Evolutionary conservation across 2,888 invertebrate genomes (phyloP).

Genomic region (Apodemia zela): DNA sequence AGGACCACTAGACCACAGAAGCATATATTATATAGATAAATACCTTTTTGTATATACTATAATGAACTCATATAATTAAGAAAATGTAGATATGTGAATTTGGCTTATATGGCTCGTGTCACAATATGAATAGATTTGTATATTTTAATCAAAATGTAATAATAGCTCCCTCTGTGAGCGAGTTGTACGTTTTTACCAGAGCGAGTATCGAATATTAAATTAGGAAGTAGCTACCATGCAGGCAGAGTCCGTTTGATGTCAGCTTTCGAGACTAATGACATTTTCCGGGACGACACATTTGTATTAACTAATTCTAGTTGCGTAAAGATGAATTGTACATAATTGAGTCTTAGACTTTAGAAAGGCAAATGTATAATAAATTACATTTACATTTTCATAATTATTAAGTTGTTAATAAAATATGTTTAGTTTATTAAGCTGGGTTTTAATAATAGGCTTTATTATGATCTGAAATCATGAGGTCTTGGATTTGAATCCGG

Average conservation of each 20-base stretch:
- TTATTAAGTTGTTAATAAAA: too few relatives aligned
- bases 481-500: too few relatives aligned
- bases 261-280: constrained; percentile 65
- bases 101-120: constrained; percentile 4
- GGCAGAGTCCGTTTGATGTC: constrained; percentile 72
- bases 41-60: too few relatives aligned
- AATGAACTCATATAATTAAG: too few relatives aligned
- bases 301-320: constrained; percentile 33
- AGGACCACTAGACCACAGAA: too few relatives aligned
- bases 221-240: constrained; percentile 57
- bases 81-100: background rate
- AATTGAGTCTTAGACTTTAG: constrained; percentile 2
- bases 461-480: too few relatives aligned
- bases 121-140: constrained; percentile 18
- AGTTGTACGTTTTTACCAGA: constrained; percentile 64
- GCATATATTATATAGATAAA: too few relatives aligned
- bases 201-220: constrained; percentile 71
- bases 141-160: constrained; percentile 52
- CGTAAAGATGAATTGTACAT: constrained; percentile 12
- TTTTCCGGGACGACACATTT: constrained; percentile 60
- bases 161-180: constrained; percentile 51
- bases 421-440: too few relatives aligned
- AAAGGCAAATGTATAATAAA: background rate
- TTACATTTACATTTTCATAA: background rate
- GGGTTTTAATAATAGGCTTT: too few relatives aligned